Evolutionary conservation across 2,113 vertebrate species (phyloP).

Genomic region (Polyodon spathula): DNA sequence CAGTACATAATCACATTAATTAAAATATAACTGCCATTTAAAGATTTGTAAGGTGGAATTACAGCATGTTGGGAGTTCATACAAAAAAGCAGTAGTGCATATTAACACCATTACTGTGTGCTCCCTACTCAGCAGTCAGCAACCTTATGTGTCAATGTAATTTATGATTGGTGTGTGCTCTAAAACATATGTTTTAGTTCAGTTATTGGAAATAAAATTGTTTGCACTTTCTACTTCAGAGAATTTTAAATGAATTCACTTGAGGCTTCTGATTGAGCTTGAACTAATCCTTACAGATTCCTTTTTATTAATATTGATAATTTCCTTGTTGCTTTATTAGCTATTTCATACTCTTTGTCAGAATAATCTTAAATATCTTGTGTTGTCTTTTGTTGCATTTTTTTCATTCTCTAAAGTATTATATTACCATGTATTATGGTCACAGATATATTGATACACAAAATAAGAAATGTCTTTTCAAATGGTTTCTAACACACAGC

Average conservation of each 20-base stretch:
- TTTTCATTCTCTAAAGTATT: no score
- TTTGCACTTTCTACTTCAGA: constrained; percentile 54
- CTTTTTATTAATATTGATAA: no score
- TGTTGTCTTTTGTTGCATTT: no score
- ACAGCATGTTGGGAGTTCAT: constrained; percentile 69
- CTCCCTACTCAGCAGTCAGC: constrained; percentile 62
- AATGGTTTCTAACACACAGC: no score
- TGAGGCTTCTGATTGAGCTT: constrained; percentile 42
- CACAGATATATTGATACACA: no score
- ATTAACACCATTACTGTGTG: constrained; percentile 67
- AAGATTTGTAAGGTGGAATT: constrained; percentile 78
- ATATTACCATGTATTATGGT: no score
- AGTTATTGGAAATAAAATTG: constrained; percentile 63
- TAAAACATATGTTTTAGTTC: constrained; percentile 67
- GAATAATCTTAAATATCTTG: no score
- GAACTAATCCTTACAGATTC: no score
- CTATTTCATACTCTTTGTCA: no score
- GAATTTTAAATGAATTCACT: constrained; percentile 54
- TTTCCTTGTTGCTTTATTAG: no score
- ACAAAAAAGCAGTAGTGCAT: constrained; percentile 67
- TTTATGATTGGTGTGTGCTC: constrained; percentile 68
- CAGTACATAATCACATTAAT: constrained; percentile 81
- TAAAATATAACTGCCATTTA: constrained; percentile 85
- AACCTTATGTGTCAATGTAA: constrained; percentile 71
- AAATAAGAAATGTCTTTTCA: no score